Evolutionary conservation across 2,797 vertebrate genomes (phyloP), one percentile per base, ranked within the genome.

Genomic region (Hypotaenidia philippensis): DNA sequence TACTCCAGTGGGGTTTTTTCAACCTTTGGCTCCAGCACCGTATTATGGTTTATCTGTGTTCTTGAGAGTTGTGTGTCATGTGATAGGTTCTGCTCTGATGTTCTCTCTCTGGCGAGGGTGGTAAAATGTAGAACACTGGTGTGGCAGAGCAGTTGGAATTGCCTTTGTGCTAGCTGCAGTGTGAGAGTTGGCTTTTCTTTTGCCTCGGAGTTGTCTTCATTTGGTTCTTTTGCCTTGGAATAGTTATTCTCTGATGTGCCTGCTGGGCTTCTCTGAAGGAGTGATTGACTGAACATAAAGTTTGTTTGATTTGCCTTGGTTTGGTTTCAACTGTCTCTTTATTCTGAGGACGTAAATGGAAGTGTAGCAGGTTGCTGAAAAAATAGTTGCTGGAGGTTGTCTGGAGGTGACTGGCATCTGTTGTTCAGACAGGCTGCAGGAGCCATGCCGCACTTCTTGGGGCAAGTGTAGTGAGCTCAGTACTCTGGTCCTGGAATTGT

Each of bases 231-330:
- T 68, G 17, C n/a, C 52, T 85, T 64, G 57, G 45, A 57, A 23
- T 56, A 60, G 53, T 49, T 80, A 8, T 1, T 72, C 3, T 47
- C 38, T 78, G 45, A 34, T 0, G 0, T 44, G 49, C 36, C n/a
- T 64, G 13, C 14, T 71, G 40, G 32, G 36, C 70, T 65, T 94
- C 22, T 82, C 40, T 55, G 57, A 44, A 86, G 27, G 7, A 83
- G 15, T 20, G 21, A 72, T 26, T 80, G 69, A 53, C 23, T 64
- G 38, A 90, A 20, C 65, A 64, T 55, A 31, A 85, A 55, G 19
- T 45, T 14, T 84, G 10, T 26, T 41, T 69, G 60, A 45, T 91
- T 19, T 81, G 31, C 50, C 36, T 55, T 5, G 0, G 7, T 44
- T 80, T 75, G 41, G 34, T 20, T 81, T 68, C 64, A 63, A 3